A percentile compares a stretch with the other conserved stretches of the same genome.
Evolutionary conservation across 2,888 invertebrate species (phyloP).

Genomic region (Diogma glabrata): DNA sequence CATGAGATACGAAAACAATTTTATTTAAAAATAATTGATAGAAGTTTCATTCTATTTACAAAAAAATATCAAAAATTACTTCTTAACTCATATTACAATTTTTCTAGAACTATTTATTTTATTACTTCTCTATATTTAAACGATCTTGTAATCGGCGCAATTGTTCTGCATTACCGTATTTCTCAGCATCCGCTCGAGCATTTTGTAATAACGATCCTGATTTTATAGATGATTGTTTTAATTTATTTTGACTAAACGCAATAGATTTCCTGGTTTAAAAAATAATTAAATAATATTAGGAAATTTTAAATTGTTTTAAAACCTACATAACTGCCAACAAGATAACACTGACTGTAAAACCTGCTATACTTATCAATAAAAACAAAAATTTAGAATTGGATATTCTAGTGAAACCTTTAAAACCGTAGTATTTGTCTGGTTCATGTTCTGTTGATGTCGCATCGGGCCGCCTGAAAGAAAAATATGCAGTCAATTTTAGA

Average conservation of each 20-base stretch:
- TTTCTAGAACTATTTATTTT: too few species aligned
- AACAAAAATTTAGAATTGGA: constrained; percentile 50
- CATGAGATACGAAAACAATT: too few species aligned
- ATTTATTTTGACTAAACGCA: constrained; percentile 35
- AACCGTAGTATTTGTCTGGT: constrained; percentile 45
- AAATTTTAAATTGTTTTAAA: constrained; percentile 6
- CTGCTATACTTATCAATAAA: constrained; percentile 43
- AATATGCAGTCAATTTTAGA: too few species aligned
- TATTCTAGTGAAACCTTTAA: constrained; percentile 44
- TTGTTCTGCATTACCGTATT: constrained; percentile 45
- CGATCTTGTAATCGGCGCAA: constrained; percentile 24
- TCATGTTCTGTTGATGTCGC: constrained; percentile 16
- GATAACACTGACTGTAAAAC: constrained; percentile 48
- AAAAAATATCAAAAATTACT: too few species aligned
- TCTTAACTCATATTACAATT: too few species aligned
- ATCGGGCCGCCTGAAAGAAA: too few species aligned
- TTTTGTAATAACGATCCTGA: constrained; percentile 41
- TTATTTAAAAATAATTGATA: too few species aligned
- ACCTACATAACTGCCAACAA: constrained; percentile 46
- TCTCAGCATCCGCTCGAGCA: constrained; percentile 41
- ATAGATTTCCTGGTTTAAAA: constrained; percentile 47
- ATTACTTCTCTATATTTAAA: too few species aligned
- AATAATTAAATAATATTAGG: too few species aligned
- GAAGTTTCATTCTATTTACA: too few species aligned
- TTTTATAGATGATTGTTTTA: constrained; percentile 37